Conservation (phyloP, 1,140 invertebrate species). For the Ceratina japonica region DNA sequence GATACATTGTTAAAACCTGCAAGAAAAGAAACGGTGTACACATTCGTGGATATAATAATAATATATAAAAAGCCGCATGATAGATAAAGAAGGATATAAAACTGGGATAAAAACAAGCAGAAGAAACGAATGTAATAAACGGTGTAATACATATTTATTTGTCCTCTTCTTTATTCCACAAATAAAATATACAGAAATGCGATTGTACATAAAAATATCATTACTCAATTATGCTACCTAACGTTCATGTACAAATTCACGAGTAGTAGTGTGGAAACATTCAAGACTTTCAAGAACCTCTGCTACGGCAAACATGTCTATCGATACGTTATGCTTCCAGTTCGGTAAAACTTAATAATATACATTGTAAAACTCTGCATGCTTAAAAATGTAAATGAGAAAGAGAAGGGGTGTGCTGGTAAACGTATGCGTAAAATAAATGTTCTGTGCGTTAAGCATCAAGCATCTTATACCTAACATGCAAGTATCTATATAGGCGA, state of each 20-base stretch:
- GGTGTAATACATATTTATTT: conserved; percentile 55
- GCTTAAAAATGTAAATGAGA: conserved; percentile 49
- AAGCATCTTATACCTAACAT: conserved; percentile 57
- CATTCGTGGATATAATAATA: conserved; percentile 43
- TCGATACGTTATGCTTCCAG: conserved; percentile 1
- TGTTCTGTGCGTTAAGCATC: conserved; percentile 60
- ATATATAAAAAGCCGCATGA: conserved; percentile 56
- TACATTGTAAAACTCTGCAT: conserved; percentile 50
- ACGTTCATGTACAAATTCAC: conserved; percentile 46
- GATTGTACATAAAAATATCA: conserved; percentile 66
- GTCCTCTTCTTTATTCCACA: conserved; percentile 71
- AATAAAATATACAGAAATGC: conserved; percentile 73
- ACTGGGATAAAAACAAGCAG: conserved; percentile 65
- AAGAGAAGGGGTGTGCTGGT: conserved; percentile 46
- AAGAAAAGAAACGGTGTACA: conserved; percentile 56
- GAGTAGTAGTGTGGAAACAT: conserved; percentile 24
- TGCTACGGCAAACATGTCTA: background rate
- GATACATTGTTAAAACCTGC: conserved; percentile 46
- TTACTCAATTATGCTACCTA: conserved; percentile 36
- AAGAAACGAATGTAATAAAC: conserved; percentile 60
- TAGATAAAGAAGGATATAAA: conserved; percentile 53
- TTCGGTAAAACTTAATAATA: conserved; percentile 25
- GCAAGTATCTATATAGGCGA: conserved; percentile 50
- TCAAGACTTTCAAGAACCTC: conserved; percentile 4
- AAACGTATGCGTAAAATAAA: conserved; percentile 48